Percentiles rank a stretch among this genome's conserved stretches.
phyloP scores from a whole-genome alignment of 35 echinoderm and acorn worm genomes.

The Lytechinus variegatus region DNA sequence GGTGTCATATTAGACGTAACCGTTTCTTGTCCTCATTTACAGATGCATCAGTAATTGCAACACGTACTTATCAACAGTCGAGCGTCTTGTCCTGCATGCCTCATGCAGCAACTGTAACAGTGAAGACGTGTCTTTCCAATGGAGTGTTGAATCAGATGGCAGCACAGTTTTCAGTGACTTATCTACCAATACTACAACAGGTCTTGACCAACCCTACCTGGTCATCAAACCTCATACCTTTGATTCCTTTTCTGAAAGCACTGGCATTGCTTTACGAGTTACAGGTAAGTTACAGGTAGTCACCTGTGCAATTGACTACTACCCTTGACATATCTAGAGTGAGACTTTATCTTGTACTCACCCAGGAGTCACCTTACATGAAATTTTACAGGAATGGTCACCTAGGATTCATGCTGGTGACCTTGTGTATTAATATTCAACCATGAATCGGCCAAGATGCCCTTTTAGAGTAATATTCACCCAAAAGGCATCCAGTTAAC shows the following conservation, averaged over 20 bases:
- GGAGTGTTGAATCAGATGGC: slow-evolving; percentile 28
- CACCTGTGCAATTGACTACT: no score
- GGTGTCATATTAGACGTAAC: no score
- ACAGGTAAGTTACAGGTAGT: slow-evolving; percentile 18
- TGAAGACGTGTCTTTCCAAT: slow-evolving; percentile 46
- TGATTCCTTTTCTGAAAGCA: background rate
- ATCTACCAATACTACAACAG: slow-evolving; percentile 57
- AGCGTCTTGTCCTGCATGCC: slow-evolving; percentile 63
- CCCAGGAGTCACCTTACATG: no score
- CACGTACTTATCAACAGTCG: slow-evolving; percentile 13
- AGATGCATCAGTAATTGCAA: slow-evolving; percentile 81
- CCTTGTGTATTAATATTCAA: no score
- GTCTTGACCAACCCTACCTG: slow-evolving; percentile 55
- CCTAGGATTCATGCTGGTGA: no score
- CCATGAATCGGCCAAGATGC: no score
- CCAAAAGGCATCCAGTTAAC: no score
- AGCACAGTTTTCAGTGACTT: slow-evolving; percentile 40
- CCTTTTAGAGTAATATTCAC: no score
- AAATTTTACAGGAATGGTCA: no score
- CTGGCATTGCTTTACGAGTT: slow-evolving; percentile 25
- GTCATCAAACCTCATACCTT: slow-evolving; percentile 60
- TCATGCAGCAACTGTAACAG: slow-evolving; percentile 43
- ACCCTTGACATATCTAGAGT: no score
- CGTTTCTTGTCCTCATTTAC: background rate
- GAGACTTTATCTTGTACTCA: no score